phyloP scores from a whole-genome alignment of 1,140 invertebrate genomes.

The Diorhabda elongata region DNA sequence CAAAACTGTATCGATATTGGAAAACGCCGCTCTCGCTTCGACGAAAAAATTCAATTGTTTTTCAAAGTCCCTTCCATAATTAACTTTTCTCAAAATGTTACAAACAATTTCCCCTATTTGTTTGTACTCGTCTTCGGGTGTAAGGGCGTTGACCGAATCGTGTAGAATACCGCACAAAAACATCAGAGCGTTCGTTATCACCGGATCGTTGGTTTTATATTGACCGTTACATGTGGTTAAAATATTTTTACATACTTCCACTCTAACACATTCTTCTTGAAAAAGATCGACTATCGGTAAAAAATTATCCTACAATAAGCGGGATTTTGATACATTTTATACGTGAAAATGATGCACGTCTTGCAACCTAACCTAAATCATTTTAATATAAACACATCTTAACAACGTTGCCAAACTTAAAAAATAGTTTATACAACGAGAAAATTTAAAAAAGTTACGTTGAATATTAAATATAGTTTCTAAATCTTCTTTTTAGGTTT shows the following conservation, averaged over 20 bases:
- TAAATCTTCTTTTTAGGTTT: too few relatives aligned
- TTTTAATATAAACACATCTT: too few relatives aligned
- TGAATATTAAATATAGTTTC: too few relatives aligned
- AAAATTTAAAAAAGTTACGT: too few relatives aligned
- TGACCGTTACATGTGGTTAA: slow-evolving; percentile 62
- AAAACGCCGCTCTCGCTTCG: slow-evolving; percentile 82
- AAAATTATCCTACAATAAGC: slow-evolving; percentile 72
- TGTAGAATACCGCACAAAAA: slow-evolving; percentile 83
- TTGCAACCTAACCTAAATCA: too few relatives aligned
- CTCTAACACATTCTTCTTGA: slow-evolving; percentile 75
- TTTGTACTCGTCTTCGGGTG: slow-evolving; percentile 87
- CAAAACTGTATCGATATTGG: slow-evolving; percentile 84
- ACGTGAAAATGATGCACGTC: too few relatives aligned
- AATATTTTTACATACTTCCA: slow-evolving; percentile 80
- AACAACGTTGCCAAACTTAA: too few relatives aligned
- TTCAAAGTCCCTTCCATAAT: slow-evolving; percentile 82
- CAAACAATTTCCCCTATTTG: slow-evolving; percentile 81
- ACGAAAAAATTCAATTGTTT: slow-evolving; percentile 91
- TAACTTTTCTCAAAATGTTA: slow-evolving; percentile 72
- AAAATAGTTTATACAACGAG: too few relatives aligned
- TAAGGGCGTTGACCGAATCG: slow-evolving; percentile 89
- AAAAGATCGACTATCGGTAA: slow-evolving; percentile 86
- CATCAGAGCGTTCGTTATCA: slow-evolving; percentile 82
- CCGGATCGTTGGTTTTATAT: slow-evolving; percentile 66
- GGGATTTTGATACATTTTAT: not conserved